Evolutionary conservation across 1,140 invertebrate genomes (phyloP).

Genomic region (Drosophila erecta): DNA sequence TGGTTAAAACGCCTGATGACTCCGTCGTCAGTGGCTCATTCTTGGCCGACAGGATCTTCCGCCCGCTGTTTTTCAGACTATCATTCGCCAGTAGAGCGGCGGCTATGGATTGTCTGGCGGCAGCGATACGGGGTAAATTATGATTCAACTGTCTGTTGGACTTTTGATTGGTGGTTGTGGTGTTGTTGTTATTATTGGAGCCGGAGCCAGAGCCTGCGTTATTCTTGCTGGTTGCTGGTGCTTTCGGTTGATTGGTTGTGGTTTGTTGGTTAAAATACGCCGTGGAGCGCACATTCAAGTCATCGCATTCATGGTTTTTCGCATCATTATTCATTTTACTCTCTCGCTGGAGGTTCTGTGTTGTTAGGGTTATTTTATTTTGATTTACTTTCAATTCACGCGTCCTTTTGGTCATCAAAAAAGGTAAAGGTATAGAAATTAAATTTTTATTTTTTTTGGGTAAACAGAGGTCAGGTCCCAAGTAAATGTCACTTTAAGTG

Average conservation of each 20-base stretch:
- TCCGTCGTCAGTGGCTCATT: conserved; percentile 62
- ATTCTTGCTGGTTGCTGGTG: conserved; percentile 25
- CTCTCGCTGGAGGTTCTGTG: conserved; percentile 49
- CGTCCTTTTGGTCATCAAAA: conserved; percentile 46
- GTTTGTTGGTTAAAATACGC: conserved; percentile 64
- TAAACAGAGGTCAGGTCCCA: conserved; percentile 34
- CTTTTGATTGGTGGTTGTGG: conserved; percentile 26
- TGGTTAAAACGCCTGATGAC: background rate
- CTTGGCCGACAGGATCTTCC: conserved; percentile 54
- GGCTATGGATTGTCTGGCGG: conserved; percentile 57
- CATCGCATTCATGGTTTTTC: conserved; percentile 77
- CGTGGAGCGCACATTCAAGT: conserved; percentile 72
- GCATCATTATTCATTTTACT: conserved; percentile 84
- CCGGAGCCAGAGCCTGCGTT: conserved; percentile 19
- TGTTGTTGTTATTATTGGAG: conserved; percentile 24
- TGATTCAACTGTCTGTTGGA: conserved; percentile 55
- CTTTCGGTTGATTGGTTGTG: conserved; percentile 39
- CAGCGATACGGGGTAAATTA: conserved; percentile 57
- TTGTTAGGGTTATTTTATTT: conserved; percentile 22
- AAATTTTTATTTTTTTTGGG: background rate
- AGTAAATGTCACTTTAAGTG: conserved; percentile 46
- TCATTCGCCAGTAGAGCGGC: conserved; percentile 65
- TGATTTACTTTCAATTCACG: conserved; percentile 55
- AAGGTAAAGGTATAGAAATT: conserved; percentile 10
- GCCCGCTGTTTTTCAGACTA: conserved; percentile 30